These are phyloP conservation scores for Ophion slaviceki DNA, from an alignment of 2,888 invertebrate genomes.

Conservation along the genomic window DNA sequence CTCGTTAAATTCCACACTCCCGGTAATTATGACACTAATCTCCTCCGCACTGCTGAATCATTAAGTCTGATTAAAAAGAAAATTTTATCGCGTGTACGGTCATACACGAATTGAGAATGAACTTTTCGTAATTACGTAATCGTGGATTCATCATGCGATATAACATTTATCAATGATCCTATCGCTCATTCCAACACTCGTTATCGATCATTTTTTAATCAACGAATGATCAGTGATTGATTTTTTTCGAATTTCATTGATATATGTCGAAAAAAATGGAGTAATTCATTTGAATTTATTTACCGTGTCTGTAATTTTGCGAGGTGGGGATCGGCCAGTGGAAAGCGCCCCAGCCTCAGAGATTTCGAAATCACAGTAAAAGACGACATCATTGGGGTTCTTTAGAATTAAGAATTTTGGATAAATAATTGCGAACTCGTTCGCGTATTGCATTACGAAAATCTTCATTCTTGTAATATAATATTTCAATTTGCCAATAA, in stretches of 20 bases:
- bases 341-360: too few species aligned
- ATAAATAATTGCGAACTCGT: too few species aligned
- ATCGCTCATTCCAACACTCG: background rate
- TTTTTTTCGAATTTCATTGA: background rate
- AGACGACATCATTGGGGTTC: too few species aligned
- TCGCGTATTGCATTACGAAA: too few species aligned
- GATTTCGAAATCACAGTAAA: too few species aligned
- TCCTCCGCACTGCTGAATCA: background rate
- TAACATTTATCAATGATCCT: background rate
- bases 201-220: background rate
- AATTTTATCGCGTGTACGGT: background rate
- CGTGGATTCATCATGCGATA: background rate
- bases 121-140: conserved; percentile 27
- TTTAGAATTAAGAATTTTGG: too few species aligned
- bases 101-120: background rate
- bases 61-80: background rate
- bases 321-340: too few species aligned
- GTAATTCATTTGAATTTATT: too few species aligned
- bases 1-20: background rate
- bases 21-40: conserved; percentile 19
- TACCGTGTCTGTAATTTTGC: too few species aligned
- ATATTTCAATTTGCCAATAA: too few species aligned
- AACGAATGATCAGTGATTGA: background rate
- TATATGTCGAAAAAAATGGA: too few species aligned
- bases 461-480: too few species aligned